Conservation (phyloP, 2,113 vertebrate species). For the Uria lomvia region DNA sequence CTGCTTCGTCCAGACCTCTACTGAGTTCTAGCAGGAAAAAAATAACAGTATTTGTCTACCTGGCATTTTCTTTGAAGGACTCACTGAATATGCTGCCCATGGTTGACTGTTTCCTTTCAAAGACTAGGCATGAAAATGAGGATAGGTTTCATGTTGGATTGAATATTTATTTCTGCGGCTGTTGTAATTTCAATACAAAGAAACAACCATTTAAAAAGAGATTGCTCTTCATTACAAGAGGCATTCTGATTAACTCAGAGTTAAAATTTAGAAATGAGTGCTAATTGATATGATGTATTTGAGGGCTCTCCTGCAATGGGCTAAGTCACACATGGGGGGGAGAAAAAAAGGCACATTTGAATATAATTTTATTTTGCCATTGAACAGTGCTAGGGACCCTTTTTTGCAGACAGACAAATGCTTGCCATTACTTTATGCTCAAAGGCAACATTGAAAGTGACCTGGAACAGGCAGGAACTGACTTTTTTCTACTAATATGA, state of each 20-base stretch:
- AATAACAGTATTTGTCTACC: background rate
- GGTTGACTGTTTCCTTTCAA: background rate
- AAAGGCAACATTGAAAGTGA: constrained; percentile 66
- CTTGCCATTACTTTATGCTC: constrained; percentile 41
- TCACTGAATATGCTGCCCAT: background rate
- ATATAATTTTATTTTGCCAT: background rate
- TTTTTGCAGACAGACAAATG: constrained; percentile 55
- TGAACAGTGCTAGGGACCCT: background rate
- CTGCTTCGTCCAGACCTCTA: background rate
- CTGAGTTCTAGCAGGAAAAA: background rate
- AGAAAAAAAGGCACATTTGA: background rate
- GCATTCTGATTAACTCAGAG: background rate
- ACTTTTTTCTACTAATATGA: constrained; percentile 66
- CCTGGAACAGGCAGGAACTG: constrained; percentile 65
- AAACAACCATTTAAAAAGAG: background rate
- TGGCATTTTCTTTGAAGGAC: background rate
- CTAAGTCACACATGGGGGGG: background rate
- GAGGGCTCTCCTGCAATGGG: background rate
- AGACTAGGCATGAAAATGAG: background rate
- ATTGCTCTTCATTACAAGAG: background rate
- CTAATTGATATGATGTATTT: background rate
- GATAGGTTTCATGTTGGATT: background rate
- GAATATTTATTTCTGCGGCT: background rate
- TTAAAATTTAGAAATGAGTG: background rate
- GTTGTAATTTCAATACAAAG: background rate